Evolutionary conservation across 2,888 invertebrate genomes (phyloP).

Genomic region (Marasmarcha lunaedactyla): DNA sequence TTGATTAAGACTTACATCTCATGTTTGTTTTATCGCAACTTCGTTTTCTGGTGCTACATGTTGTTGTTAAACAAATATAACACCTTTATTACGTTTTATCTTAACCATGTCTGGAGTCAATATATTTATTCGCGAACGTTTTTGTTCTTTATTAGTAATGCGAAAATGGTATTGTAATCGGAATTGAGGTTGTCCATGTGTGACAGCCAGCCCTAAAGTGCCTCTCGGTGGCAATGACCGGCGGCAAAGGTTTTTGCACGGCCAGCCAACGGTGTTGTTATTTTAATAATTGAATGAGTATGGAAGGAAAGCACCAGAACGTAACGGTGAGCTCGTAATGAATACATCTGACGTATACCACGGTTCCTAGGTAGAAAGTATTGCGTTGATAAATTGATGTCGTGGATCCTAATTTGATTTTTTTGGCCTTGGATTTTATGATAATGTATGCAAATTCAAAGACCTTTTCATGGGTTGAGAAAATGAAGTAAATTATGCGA

Average conservation of each 20-base stretch:
- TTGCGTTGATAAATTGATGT: not conserved
- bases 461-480: too few species aligned
- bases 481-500: too few species aligned
- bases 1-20: conserved; percentile 27
- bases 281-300: conserved; percentile 64
- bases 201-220: conserved; percentile 62
- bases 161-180: too few species aligned
- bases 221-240: conserved; percentile 62
- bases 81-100: too few species aligned
- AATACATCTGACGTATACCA: conserved; percentile 21
- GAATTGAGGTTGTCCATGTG: conserved; percentile 24
- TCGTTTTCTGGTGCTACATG: conserved; percentile 15
- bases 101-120: too few species aligned
- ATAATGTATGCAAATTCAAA: too few species aligned
- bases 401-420: not conserved
- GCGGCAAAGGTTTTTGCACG: conserved; percentile 59
- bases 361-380: not conserved
- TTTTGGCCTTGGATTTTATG: too few species aligned
- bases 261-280: conserved; percentile 54
- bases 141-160: too few species aligned
- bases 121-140: too few species aligned
- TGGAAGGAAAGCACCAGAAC: conserved; percentile 37
- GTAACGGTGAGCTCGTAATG: conserved; percentile 30
- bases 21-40: conserved; percentile 20
- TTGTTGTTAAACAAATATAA: conserved; percentile 8